phyloP scores from a whole-genome alignment of 2,888 invertebrate species.

The Heliconius ethilla region DNA sequence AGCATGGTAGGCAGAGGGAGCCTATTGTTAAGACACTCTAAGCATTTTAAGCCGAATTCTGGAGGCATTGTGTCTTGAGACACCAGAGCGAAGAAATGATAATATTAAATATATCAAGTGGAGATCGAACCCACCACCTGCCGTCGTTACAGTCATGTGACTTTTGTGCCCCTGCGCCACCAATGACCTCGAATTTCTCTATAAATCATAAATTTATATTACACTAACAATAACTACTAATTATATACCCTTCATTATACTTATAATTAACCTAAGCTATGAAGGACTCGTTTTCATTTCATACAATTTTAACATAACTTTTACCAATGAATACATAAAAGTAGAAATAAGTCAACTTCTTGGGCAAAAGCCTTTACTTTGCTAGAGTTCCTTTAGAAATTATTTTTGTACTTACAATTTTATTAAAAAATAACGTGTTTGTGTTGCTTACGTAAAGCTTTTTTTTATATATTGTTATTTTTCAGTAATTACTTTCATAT shows the following conservation, averaged over 20 bases:
- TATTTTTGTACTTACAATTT: neutral
- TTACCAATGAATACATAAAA: conserved; percentile 10
- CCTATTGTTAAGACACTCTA: no score
- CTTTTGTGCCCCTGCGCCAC: no score
- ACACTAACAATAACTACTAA: neutral
- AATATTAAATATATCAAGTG: no score
- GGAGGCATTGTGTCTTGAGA: no score
- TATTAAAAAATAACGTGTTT: conserved; percentile 1
- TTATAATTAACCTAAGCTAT: conserved; percentile 1
- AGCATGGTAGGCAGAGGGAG: no score
- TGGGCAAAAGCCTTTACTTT: neutral
- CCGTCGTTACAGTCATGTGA: no score
- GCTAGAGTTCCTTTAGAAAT: neutral
- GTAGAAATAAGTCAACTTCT: neutral
- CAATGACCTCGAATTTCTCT: no score
- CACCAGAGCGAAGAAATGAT: no score
- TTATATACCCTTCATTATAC: neutral
- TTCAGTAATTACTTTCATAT: neutral
- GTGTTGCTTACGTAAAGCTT: neutral
- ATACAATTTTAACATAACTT: conserved; percentile 1
- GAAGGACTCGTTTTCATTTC: neutral
- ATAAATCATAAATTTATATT: neutral
- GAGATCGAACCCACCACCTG: no score
- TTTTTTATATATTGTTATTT: neutral
- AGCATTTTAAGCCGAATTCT: no score